These are phyloP conservation scores for Apodemus sylvaticus DNA, from an alignment of 2,113 vertebrate genomes.

Conservation along the genomic window DNA sequence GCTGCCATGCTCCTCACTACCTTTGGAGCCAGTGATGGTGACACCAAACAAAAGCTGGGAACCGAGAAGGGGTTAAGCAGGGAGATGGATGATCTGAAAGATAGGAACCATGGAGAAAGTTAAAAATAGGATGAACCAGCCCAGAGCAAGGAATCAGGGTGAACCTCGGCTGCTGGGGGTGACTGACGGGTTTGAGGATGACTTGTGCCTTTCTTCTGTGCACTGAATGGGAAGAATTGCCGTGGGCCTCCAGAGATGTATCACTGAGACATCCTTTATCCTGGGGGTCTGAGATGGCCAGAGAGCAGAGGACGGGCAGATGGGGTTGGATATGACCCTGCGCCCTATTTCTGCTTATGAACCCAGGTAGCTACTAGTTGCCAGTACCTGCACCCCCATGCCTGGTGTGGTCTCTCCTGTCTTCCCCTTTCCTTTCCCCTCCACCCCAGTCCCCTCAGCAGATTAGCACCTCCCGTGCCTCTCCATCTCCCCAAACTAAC, in stretches of 20 bases:
- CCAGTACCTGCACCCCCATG: background rate
- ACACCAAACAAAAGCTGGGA: background rate
- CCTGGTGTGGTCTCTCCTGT: background rate
- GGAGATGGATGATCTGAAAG: background rate
- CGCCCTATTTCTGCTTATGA: background rate
- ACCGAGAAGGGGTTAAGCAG: background rate
- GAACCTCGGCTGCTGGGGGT: background rate
- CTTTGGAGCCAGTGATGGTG: background rate
- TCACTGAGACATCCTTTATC: background rate
- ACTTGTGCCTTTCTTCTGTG: background rate
- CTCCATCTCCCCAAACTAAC: too few species aligned
- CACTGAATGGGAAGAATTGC: background rate
- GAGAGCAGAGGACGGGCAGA: background rate
- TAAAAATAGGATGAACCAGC: background rate
- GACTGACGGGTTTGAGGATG: background rate
- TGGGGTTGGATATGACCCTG: background rate
- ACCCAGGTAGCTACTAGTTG: background rate
- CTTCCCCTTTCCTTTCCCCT: background rate
- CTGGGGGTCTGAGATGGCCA: background rate
- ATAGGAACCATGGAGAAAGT: background rate
- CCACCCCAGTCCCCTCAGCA: background rate
- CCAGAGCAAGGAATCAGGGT: slow-evolving; percentile 3
- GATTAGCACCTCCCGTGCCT: background rate
- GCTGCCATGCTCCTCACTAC: background rate
- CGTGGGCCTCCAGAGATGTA: background rate